A percentile compares a stretch with the other conserved stretches of the same genome.
These are phyloP conservation scores for Phymanthus crucifer DNA, from an alignment of 92 coral and sea anemone genomes.

Conservation along the genomic window DNA sequence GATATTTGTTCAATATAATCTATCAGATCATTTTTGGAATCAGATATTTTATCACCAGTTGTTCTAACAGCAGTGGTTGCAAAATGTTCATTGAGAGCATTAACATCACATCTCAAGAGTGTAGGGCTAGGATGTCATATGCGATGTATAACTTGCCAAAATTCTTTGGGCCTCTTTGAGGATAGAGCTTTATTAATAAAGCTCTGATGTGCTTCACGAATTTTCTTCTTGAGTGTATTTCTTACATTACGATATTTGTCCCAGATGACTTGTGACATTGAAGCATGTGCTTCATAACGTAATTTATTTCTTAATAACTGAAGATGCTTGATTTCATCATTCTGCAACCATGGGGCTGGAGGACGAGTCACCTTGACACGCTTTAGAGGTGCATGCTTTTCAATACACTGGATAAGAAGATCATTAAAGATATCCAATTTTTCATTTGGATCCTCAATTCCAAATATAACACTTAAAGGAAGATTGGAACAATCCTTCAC, in stretches of 20 bases:
- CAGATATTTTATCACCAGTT: slow-evolving; percentile 1
- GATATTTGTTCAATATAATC: slow-evolving; percentile 11
- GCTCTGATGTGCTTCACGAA: slow-evolving; percentile 1
- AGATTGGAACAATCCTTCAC: neutral
- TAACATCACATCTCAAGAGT: slow-evolving; percentile 32
- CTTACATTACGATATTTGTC: slow-evolving; percentile 24
- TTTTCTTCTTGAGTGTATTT: slow-evolving; percentile 14
- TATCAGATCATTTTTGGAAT: slow-evolving; percentile 25
- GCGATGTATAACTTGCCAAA: slow-evolving; percentile 20
- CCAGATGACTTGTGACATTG: slow-evolving; percentile 6
- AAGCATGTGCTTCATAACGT: slow-evolving; percentile 27
- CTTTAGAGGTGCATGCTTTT: slow-evolving; percentile 14
- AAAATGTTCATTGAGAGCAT: slow-evolving; percentile 31
- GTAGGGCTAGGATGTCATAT: slow-evolving; percentile 35
- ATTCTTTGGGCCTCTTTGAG: slow-evolving; percentile 11
- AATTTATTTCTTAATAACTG: neutral
- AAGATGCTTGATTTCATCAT: slow-evolving; percentile 1
- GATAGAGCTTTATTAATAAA: slow-evolving; percentile 23
- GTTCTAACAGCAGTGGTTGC: slow-evolving; percentile 43
- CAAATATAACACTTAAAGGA: slow-evolving; percentile 5
- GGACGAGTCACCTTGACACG: slow-evolving; percentile 13
- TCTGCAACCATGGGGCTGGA: slow-evolving; percentile 18
- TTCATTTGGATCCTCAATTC: slow-evolving; percentile 28
- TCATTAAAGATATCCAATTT: slow-evolving; percentile 39
- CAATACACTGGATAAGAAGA: slow-evolving; percentile 36